A percentile compares a stretch with the other conserved stretches of the same genome.
Evolutionary conservation across 2,888 invertebrate genomes (phyloP).

Genomic region (Epinotia brunnichana): DNA sequence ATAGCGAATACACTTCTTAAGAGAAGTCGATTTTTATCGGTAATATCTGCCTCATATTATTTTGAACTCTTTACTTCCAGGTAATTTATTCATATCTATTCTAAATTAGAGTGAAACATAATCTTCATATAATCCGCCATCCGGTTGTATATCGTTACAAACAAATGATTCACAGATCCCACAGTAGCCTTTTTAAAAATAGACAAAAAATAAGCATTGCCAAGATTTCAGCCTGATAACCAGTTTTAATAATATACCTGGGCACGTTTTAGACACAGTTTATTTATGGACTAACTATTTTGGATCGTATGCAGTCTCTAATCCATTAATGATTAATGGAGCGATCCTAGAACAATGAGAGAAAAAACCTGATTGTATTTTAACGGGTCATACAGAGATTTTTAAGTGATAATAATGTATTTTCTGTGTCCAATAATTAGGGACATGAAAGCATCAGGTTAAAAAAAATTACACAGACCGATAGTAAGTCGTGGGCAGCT

Average conservation of each 20-base stretch:
- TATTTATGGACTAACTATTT: slow-evolving; percentile 18
- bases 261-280: background rate
- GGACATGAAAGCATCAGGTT: no score
- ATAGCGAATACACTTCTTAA: background rate
- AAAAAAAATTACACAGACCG: no score
- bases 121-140: background rate
- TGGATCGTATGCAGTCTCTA: background rate
- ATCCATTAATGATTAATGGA: slow-evolving; percentile 18
- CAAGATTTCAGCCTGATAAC: slow-evolving; percentile 35
- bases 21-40: background rate
- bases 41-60: background rate
- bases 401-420: background rate
- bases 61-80: background rate
- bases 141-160: slow-evolving; percentile 13
- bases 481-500: no score
- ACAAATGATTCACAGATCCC: slow-evolving; percentile 38
- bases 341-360: background rate
- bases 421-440: no score
- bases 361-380: background rate
- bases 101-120: slow-evolving; percentile 2
- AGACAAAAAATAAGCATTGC: slow-evolving; percentile 35
- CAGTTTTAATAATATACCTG: slow-evolving; percentile 33
- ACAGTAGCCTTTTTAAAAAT: slow-evolving; percentile 38
- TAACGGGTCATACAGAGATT: background rate
- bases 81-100: background rate